Conservation (phyloP, 2,888 invertebrate species). For the Chironomus tentans region DNA sequence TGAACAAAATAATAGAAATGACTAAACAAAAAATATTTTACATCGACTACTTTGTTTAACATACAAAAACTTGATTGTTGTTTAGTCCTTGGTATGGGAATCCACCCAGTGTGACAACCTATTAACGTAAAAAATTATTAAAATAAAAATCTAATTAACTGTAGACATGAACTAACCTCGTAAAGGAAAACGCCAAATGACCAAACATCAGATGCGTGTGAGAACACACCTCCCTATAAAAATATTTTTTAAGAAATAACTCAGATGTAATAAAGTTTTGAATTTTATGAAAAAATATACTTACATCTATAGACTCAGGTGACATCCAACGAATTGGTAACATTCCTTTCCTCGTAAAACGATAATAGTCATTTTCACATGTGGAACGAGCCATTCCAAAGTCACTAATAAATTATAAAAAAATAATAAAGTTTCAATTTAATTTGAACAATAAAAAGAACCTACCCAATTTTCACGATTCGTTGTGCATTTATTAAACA, state of each 20-base stretch:
- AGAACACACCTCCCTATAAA: constrained; percentile 57
- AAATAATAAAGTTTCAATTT: constrained; percentile 44
- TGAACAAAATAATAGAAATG: background rate
- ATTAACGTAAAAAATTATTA: constrained; percentile 65
- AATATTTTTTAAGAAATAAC: background rate
- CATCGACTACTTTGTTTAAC: constrained; percentile 45
- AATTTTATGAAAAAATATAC: background rate
- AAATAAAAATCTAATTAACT: too few relatives aligned
- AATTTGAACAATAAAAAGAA: background rate
- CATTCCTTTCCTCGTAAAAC: constrained; percentile 79
- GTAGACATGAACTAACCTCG: constrained; percentile 50
- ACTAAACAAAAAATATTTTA: background rate
- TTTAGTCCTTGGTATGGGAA: constrained; percentile 82
- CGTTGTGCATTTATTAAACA: constrained; percentile 67
- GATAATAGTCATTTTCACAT: constrained; percentile 82
- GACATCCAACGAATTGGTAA: constrained; percentile 57
- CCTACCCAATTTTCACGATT: constrained; percentile 55
- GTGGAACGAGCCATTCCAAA: constrained; percentile 88
- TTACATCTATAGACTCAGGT: background rate
- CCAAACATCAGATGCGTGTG: constrained; percentile 83
- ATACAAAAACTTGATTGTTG: constrained; percentile 74
- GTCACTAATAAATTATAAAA: constrained; percentile 43
- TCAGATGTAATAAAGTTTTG: background rate
- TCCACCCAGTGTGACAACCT: constrained; percentile 84
- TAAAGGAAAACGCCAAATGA: constrained; percentile 79